Evolutionary conservation across 2,797 vertebrate species (phyloP).

Genomic region (Micrastur ruficollis): DNA sequence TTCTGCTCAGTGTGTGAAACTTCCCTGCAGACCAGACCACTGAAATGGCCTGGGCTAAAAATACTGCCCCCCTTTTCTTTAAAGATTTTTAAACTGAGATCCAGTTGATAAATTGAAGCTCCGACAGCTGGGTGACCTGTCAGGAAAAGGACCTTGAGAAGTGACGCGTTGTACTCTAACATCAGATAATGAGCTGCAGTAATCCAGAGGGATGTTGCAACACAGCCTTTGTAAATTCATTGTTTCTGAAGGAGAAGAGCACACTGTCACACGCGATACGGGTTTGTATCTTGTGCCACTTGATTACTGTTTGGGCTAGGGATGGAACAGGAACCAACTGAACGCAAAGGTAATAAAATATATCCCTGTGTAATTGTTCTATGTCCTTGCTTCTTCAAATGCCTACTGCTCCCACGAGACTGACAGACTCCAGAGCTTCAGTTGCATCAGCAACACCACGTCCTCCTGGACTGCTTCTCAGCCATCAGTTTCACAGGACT

Average conservation of each 20-base stretch:
- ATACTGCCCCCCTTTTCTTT: not conserved
- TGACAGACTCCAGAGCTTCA: not conserved
- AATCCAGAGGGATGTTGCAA: not conserved
- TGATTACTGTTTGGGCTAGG: not conserved
- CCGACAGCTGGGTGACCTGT: not conserved
- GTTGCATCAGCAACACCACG: not conserved
- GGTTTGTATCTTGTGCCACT: not conserved
- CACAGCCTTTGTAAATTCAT: not conserved
- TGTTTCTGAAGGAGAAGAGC: not conserved
- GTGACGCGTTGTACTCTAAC: not conserved
- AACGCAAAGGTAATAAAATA: not conserved
- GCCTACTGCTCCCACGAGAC: not conserved
- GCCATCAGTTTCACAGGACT: not conserved
- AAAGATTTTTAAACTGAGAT: not conserved
- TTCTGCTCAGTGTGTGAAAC: not conserved
- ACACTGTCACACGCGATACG: rapidly evolving
- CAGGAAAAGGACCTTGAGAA: not conserved
- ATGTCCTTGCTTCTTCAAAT: not conserved
- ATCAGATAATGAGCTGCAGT: not conserved
- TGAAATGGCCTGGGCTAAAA: not conserved
- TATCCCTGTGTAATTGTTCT: not conserved
- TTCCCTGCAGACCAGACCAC: not conserved
- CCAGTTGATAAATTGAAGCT: not conserved
- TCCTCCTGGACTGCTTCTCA: not conserved
- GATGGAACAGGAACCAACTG: not conserved